Conservation (phyloP, 2,113 vertebrate species). For the Meleagris gallopavo region DNA sequence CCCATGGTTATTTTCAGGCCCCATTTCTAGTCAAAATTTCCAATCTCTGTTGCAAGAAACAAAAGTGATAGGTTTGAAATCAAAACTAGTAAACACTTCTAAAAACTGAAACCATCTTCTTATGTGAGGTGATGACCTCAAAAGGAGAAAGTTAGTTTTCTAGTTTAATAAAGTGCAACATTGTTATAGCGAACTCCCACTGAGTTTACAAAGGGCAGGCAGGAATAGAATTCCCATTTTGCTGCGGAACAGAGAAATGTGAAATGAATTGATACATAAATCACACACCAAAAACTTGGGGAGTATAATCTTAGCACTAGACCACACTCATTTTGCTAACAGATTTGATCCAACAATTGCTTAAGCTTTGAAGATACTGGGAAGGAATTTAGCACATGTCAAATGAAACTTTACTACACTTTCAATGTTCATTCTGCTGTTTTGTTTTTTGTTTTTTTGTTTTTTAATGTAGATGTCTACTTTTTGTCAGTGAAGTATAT, state of each 20-base stretch:
- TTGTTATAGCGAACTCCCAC: not conserved
- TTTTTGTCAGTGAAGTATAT: not conserved
- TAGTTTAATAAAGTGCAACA: not conserved
- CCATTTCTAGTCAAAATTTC: not conserved
- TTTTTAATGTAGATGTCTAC: not conserved
- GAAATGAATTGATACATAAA: constrained; percentile 2
- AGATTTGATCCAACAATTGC: not conserved
- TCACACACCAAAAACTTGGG: not conserved
- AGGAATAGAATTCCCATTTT: constrained; percentile 36
- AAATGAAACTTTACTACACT: not conserved
- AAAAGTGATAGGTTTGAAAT: not conserved
- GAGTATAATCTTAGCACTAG: not conserved
- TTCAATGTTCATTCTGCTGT: not conserved
- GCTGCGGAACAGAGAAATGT: not conserved
- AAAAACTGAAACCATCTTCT: not conserved
- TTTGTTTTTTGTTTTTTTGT: not conserved
- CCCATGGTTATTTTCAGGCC: not conserved
- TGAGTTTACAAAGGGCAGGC: constrained; percentile 25
- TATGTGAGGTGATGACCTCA: not conserved
- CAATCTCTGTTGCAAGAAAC: not conserved
- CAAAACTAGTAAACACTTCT: not conserved
- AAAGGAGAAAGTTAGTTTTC: not conserved
- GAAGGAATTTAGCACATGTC: not conserved
- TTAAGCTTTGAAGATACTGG: not conserved
- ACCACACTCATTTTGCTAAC: not conserved